Conservation (phyloP, 2,113 vertebrate genomes). For the Phalacrocorax brasilianus region DNA sequence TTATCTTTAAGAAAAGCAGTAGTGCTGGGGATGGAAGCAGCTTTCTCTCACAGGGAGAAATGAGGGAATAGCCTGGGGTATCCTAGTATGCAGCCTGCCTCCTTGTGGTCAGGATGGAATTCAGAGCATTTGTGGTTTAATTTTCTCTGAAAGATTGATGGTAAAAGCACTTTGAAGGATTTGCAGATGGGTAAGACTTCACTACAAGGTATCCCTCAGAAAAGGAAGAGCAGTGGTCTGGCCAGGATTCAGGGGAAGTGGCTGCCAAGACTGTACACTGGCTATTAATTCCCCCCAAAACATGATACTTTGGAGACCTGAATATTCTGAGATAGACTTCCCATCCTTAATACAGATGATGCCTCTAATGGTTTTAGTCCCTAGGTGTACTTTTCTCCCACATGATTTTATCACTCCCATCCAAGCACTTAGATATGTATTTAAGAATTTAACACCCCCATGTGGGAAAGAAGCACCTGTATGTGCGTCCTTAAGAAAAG, state of each 20-base stretch:
- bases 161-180: neutral
- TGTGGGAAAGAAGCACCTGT: neutral
- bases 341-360: neutral
- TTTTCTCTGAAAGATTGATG: neutral
- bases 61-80: neutral
- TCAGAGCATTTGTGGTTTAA: neutral
- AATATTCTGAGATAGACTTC: neutral
- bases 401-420: neutral
- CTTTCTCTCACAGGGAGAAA: neutral
- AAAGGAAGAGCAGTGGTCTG: neutral
- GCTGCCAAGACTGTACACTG: neutral
- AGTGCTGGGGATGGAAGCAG: neutral
- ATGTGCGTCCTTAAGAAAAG: neutral
- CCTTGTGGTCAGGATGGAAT: neutral
- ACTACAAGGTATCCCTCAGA: neutral
- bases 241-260: neutral
- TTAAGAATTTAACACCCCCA: neutral
- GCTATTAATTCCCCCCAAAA: neutral
- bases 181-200: neutral
- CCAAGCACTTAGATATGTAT: neutral
- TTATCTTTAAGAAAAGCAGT: neutral
- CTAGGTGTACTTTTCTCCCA: neutral
- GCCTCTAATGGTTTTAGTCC: neutral
- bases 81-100: neutral
- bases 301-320: neutral